Percentiles rank a stretch among this genome's conserved stretches.
phyloP scores from a whole-genome alignment of 2,113 vertebrate species.

The Typhlomys cinereus region DNA sequence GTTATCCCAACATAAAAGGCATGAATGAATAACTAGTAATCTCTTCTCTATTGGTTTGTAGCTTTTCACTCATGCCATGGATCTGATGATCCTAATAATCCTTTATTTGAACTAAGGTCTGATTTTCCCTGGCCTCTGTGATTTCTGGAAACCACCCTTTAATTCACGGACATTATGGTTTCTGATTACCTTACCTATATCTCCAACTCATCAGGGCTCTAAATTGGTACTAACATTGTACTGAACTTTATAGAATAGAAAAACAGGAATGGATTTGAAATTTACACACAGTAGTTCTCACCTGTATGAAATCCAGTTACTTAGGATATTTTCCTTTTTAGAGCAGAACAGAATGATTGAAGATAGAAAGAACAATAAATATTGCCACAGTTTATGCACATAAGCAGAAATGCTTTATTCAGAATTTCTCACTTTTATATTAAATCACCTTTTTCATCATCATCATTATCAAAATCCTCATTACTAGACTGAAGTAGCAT shows the following conservation, averaged over 20 bases:
- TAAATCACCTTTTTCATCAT: background rate
- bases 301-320: background rate
- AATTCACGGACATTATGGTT: background rate
- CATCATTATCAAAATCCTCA: too few species aligned
- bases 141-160: background rate
- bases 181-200: background rate
- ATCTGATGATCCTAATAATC: background rate
- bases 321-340: background rate
- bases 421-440: background rate
- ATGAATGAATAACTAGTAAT: background rate
- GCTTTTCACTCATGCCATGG: background rate
- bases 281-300: background rate
- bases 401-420: background rate
- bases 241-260: background rate
- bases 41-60: background rate
- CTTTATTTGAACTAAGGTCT: background rate
- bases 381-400: background rate
- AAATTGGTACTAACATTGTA: background rate
- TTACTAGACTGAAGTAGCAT: background rate
- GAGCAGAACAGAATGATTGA: background rate
- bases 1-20: background rate
- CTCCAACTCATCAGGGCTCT: background rate
- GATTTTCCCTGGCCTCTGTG: background rate
- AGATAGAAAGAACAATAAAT: background rate
- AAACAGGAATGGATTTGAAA: background rate